Base-by-base conservation (phyloP, 92 coral and sea anemone genomes). In the Epizoanthus scotinus region DNA sequence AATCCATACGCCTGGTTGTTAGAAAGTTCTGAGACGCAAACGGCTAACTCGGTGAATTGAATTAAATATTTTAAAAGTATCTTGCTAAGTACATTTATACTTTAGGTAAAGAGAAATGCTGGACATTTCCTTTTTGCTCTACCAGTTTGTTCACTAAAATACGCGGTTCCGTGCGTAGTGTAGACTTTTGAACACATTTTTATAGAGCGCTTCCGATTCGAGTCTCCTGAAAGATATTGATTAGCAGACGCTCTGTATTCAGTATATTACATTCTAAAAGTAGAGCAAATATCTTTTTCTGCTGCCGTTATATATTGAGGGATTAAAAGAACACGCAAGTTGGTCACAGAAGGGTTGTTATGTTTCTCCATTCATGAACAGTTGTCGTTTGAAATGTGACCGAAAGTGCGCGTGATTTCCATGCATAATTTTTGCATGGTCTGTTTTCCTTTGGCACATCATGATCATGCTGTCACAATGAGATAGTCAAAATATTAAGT, bases 41-140 rank as follows among this genome's bases (percentile, higher is more conserved):
- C 29, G 15, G 40, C 47, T 64, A 64, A 64, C 70, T 26, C 36
- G 20, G 36, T 64, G 70, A 64, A 64, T 64, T 38, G 17, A 29
- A 64, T 64, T 64, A 64, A 64, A 64, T 64, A 64, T 64, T 44
- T n/a, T n/a, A n/a, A n/a, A 56, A 68, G 53, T 68, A 36, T 40
- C 18, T 29, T 67, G 49, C n/a, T 38, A 28, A 17, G 8, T 29
- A n/a, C 34, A 62, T 75, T 36, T 75, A 9, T 59, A 22, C 59
- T 57, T 38, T 54, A 0, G 18, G 24, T 36, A 31, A 36, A 19
- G 47, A 19, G 26, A 28, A 34, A 19, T 54, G 34, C 1, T 58
- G 17, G 38, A n/a, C 7, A 21, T 14, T 75, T 75, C 25, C 68
- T 26, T 58, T 24, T 59, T 13, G 20, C 50, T 57, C 2, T 1